Conservation (phyloP, 2,113 vertebrate genomes). For the Scomber japonicus region DNA sequence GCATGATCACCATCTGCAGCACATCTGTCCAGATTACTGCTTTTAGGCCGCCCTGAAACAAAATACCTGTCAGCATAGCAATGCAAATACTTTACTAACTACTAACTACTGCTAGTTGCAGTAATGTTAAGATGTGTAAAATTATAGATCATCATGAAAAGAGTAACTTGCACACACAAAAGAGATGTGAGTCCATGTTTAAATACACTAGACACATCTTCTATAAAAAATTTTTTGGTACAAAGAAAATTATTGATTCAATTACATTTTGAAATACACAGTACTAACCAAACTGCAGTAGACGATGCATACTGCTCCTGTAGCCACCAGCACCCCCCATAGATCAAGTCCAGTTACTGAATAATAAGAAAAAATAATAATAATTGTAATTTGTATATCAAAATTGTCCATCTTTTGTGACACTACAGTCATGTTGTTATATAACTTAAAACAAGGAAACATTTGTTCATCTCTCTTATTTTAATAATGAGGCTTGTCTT, state of each 20-base stretch:
- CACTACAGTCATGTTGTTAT: no score
- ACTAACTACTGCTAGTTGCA: neutral
- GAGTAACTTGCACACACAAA: neutral
- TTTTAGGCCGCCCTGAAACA: slow-evolving; percentile 85
- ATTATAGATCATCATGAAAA: neutral
- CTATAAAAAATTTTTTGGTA: neutral
- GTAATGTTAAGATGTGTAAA: neutral
- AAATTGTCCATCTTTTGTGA: neutral
- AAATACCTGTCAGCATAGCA: neutral
- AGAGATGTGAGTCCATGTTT: neutral
- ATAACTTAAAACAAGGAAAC: neutral
- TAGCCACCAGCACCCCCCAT: slow-evolving; percentile 87
- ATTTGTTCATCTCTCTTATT: neutral
- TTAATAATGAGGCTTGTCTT: neutral
- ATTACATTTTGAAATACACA: neutral
- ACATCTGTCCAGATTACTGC: slow-evolving; percentile 90
- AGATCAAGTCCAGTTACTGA: slow-evolving; percentile 87
- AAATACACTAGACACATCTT: neutral
- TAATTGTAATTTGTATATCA: neutral
- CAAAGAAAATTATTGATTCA: neutral
- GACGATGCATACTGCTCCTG: slow-evolving; percentile 86
- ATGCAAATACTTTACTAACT: neutral
- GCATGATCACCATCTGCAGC: slow-evolving; percentile 87
- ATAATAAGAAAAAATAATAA: slow-evolving; percentile 12
- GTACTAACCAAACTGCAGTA: slow-evolving; percentile 87